Conservation (phyloP, 64 coral and sea anemone species). For the Hydrozoanthus tunicans region DNA sequence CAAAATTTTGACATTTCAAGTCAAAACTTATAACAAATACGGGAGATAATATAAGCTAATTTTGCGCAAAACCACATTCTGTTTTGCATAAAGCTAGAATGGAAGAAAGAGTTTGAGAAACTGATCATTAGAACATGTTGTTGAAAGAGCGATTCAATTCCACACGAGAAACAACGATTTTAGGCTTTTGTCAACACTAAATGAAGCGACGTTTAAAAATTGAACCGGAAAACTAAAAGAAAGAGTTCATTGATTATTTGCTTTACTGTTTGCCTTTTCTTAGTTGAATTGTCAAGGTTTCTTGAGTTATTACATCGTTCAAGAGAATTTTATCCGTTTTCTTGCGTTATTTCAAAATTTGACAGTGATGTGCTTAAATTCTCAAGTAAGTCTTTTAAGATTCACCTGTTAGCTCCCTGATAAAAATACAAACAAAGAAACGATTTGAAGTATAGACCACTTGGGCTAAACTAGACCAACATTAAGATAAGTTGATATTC, state of each 20-base stretch:
- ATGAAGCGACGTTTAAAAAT: slow-evolving; percentile 23
- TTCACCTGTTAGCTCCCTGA: slow-evolving; percentile 6
- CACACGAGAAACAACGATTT: neutral
- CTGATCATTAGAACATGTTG: neutral
- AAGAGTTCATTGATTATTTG: neutral
- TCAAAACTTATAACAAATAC: slow-evolving; percentile 32
- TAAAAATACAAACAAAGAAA: neutral
- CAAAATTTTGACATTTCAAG: slow-evolving; percentile 18
- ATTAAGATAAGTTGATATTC: neutral
- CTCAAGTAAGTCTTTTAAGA: neutral
- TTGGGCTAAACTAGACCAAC: neutral
- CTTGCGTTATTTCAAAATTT: neutral
- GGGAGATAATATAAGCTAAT: slow-evolving; percentile 46
- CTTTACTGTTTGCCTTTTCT: slow-evolving; percentile 1
- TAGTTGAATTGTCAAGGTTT: neutral
- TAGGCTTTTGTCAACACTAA: slow-evolving; percentile 11
- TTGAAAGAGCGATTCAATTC: slow-evolving; percentile 14
- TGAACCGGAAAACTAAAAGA: neutral
- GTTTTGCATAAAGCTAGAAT: neutral
- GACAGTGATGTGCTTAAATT: neutral
- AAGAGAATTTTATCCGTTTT: neutral
- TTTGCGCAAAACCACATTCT: slow-evolving; percentile 31
- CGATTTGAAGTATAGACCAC: neutral
- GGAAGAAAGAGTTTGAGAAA: neutral
- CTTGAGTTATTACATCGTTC: slow-evolving; percentile 5